A percentile compares a stretch with the other conserved stretches of the same genome.
phyloP scores from a whole-genome alignment of 2,888 invertebrate genomes.

The Eulithis testata region DNA sequence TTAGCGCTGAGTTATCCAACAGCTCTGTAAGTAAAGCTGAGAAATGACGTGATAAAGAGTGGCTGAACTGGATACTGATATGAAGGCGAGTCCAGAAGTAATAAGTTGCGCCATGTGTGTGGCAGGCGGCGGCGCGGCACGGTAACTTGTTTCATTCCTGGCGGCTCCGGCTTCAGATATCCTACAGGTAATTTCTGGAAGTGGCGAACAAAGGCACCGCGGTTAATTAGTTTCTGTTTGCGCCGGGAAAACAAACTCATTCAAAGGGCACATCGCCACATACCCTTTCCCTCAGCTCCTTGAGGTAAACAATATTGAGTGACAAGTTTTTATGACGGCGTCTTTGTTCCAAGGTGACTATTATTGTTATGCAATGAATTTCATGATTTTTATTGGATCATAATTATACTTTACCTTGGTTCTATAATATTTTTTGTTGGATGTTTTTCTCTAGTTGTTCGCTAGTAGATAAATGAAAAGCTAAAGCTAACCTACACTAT shows the following conservation, averaged over 20 bases:
- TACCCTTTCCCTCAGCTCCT: slow-evolving; percentile 41
- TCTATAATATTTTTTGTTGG: background rate
- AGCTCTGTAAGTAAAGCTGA: slow-evolving; percentile 24
- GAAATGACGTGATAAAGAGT: slow-evolving; percentile 47
- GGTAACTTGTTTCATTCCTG: slow-evolving; percentile 21
- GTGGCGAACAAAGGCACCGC: slow-evolving; percentile 71
- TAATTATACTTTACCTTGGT: background rate
- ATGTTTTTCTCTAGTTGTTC: background rate
- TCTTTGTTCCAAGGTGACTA: slow-evolving; percentile 31
- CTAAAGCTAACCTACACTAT: too few species aligned
- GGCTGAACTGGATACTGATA: slow-evolving; percentile 49
- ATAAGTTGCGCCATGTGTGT: slow-evolving; percentile 8
- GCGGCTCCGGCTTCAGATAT: slow-evolving; percentile 49
- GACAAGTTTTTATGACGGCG: slow-evolving; percentile 34
- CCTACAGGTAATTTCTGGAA: slow-evolving; percentile 67
- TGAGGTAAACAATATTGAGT: slow-evolving; percentile 37
- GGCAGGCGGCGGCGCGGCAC: background rate
- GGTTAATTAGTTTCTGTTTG: slow-evolving; percentile 74
- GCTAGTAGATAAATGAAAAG: too few species aligned
- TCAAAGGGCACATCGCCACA: slow-evolving; percentile 57
- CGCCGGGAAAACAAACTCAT: slow-evolving; percentile 64
- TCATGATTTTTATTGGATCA: slow-evolving; percentile 25
- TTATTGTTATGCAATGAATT: slow-evolving; percentile 26
- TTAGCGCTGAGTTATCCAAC: slow-evolving; percentile 47
- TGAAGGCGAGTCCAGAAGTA: slow-evolving; percentile 45